Evolutionary conservation across 1,140 invertebrate species (phyloP).

Genomic region (Zaprionus tsacasi): DNA sequence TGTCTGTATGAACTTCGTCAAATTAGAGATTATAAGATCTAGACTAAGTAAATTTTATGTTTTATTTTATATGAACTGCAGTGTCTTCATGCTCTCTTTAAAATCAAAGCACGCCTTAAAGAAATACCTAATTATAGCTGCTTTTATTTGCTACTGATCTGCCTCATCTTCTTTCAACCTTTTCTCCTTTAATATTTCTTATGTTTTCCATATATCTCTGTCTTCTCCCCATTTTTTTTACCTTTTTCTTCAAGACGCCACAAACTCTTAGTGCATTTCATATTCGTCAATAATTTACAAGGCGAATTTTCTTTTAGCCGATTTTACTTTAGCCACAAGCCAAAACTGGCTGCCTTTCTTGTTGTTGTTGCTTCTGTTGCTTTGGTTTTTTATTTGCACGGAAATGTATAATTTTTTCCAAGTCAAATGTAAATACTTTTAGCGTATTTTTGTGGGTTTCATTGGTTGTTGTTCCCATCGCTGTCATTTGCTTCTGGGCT

Average conservation of each 20-base stretch:
- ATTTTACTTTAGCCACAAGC: slow-evolving; percentile 51
- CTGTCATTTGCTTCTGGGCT: slow-evolving; percentile 39
- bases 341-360: slow-evolving; percentile 23
- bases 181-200: too few species aligned
- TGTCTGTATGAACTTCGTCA: too few species aligned
- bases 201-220: too few species aligned
- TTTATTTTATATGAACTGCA: too few species aligned
- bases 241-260: background rate
- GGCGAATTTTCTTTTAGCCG: slow-evolving; percentile 34
- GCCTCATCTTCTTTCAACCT: too few species aligned
- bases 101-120: too few species aligned
- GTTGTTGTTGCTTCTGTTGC: slow-evolving; percentile 34
- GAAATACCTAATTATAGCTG: too few species aligned
- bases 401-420: slow-evolving; percentile 80
- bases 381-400: slow-evolving; percentile 74
- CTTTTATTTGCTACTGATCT: too few species aligned
- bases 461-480: slow-evolving; percentile 58
- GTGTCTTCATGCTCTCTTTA: too few species aligned
- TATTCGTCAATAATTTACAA: slow-evolving; percentile 50
- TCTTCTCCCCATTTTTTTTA: background rate
- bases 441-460: slow-evolving; percentile 77
- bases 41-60: too few species aligned
- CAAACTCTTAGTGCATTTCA: slow-evolving; percentile 49
- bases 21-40: too few species aligned
- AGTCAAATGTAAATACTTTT: slow-evolving; percentile 83